phyloP scores from a whole-genome alignment of 2,888 invertebrate species.

The Caenorhabditis panamensis region DNA sequence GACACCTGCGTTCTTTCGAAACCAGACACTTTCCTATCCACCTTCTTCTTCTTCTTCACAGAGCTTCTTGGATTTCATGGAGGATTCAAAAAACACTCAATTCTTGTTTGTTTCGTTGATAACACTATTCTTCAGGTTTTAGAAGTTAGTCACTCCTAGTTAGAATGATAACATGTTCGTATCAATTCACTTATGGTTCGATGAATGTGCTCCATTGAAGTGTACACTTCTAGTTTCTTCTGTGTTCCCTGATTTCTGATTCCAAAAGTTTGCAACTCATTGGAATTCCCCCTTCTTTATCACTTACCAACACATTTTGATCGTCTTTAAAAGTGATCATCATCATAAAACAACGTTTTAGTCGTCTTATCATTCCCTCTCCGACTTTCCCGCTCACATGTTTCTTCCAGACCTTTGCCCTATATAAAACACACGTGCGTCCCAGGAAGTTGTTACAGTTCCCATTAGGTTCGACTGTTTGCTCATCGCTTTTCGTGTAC shows the following conservation, averaged over 20 bases:
- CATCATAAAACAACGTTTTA: slow-evolving; percentile 25
- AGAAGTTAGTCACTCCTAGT: too few relatives aligned
- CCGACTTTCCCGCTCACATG: too few relatives aligned
- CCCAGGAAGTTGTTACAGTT: slow-evolving; percentile 8
- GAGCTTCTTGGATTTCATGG: too few relatives aligned
- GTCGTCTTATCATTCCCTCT: slow-evolving; percentile 18
- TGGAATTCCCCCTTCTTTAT: slow-evolving; percentile 20
- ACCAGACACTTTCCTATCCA: slow-evolving; percentile 37
- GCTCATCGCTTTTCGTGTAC: slow-evolving; percentile 24
- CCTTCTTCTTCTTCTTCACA: not conserved
- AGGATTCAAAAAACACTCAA: slow-evolving; percentile 45
- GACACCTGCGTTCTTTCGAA: slow-evolving; percentile 33
- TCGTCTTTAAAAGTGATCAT: slow-evolving; percentile 34
- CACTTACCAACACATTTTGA: slow-evolving; percentile 7
- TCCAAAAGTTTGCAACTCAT: not conserved
- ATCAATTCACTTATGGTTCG: too few relatives aligned
- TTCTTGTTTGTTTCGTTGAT: not conserved
- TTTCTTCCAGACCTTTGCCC: slow-evolving; percentile 21
- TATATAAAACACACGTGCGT: not conserved
- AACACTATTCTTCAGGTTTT: not conserved
- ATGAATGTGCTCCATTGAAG: too few relatives aligned
- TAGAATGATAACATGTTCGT: too few relatives aligned
- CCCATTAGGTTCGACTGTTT: slow-evolving; percentile 26
- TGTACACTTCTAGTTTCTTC: not conserved
- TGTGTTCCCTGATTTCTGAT: not conserved